Base-by-base conservation (phyloP, 2,113 vertebrate genomes). In the Poicephalus meyeri region DNA sequence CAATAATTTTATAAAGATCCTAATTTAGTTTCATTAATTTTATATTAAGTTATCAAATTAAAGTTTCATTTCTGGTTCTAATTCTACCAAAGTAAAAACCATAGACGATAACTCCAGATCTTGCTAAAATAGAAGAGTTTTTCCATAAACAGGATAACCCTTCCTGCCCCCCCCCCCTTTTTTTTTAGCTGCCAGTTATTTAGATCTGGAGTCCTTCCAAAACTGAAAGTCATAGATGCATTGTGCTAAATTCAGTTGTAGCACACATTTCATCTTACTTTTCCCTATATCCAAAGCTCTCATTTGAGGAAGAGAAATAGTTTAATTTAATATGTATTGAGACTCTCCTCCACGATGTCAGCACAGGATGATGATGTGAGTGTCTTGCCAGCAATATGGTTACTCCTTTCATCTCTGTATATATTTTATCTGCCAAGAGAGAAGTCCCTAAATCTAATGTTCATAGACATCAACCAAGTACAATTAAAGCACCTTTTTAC, bases 301-400 rank as follows among this genome's bases (percentile, higher is more conserved):
- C 86, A 80, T 93, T 95, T 82, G 77, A 88, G 90, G 94, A 97
- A 94, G 60, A 97, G 94, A 96, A 93, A 72, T 80, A 88, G 56
- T 96, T 98, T 97, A 97, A 98, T 97, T 95, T 97, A 97, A 96
- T 95, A 79, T 91, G 77, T 52, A 91, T 92, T 90, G 92, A 94
- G 77, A 94, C 21, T 88, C 76, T 78, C 35, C 60, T 88, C 78
- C 33, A 86, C 64, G 60, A 49, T 68, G 66, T 90, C 78, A 96
- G 49, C 37, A 39, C 52, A 71, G 10, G 28, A 68, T 58, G 72
- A 84, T 91, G 87, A 97, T 90, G 44, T 41, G 68, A 95, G 60
- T 20, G 80, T 68, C 55, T 97, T 90, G 72, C 78, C 81, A 94
- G 61, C 33, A 96, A n/a, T 60, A 73, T 71, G 49, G 55, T 76